A percentile compares a stretch with the other conserved stretches of the same genome.
phyloP scores from a whole-genome alignment of 2,113 vertebrate genomes.

The Beaufortia kweichowensis region DNA sequence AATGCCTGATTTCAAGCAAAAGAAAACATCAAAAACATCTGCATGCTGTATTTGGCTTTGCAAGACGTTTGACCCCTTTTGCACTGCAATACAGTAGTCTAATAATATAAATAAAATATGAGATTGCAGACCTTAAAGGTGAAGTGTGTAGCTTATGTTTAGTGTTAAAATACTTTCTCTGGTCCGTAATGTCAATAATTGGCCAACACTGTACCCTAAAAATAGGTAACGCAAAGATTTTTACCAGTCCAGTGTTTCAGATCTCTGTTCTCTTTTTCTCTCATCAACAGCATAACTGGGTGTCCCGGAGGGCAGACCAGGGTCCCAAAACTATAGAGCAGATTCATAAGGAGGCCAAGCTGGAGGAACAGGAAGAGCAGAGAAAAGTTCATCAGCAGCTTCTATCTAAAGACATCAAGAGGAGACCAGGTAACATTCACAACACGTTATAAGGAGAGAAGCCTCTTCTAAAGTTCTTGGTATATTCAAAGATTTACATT shows the following conservation, averaged over 20 bases:
- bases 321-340: conserved; percentile 98
- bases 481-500: neutral
- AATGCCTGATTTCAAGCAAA: conserved; percentile 4
- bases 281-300: conserved; percentile 87
- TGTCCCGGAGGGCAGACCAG: conserved; percentile 92
- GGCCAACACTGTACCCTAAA: too few species aligned
- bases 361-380: conserved; percentile 97
- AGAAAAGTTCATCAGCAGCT: conserved; percentile 94
- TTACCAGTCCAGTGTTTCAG: neutral
- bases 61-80: neutral
- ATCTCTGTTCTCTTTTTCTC: neutral
- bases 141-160: neutral
- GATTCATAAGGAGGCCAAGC: conserved; percentile 97
- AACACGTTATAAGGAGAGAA: neutral
- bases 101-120: too few species aligned
- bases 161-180: neutral
- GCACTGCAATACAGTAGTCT: too few species aligned
- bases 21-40: neutral
- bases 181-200: too few species aligned
- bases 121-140: too few species aligned
- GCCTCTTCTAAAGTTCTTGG: too few species aligned
- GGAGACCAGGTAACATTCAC: conserved; percentile 82
- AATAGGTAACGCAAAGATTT: neutral
- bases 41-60: neutral
- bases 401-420: conserved; percentile 90